Evolutionary conservation across 2,113 vertebrate genomes (phyloP).

Genomic region (Chaetura pelagica): DNA sequence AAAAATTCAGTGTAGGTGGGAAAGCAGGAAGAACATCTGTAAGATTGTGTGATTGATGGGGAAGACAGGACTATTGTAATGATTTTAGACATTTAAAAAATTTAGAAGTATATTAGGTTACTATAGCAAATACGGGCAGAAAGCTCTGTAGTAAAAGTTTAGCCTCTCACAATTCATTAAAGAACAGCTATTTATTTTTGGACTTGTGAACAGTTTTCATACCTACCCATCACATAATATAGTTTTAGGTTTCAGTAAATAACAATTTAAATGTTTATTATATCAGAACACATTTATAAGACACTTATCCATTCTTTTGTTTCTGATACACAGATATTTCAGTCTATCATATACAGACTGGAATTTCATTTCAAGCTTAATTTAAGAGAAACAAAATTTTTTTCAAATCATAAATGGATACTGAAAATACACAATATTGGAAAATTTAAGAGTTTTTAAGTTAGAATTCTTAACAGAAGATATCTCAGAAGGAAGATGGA

Average conservation of each 20-base stretch:
- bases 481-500: neutral
- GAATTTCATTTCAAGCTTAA: neutral
- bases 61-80: neutral
- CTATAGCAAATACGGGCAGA: neutral
- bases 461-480: neutral
- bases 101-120: neutral
- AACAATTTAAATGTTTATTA: neutral
- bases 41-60: neutral
- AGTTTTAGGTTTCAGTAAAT: neutral
- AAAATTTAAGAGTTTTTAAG: neutral
- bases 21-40: neutral
- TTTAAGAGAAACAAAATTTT: neutral
- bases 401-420: neutral
- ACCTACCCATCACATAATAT: neutral
- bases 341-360: neutral
- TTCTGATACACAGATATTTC: neutral
- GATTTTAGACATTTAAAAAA: neutral
- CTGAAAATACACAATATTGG: neutral
- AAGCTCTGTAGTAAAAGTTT: neutral
- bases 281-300: neutral
- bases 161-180: neutral
- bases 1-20: neutral
- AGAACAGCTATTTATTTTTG: neutral
- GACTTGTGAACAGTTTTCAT: neutral
- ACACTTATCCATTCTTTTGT: rapidly evolving